Percentiles rank a stretch among this genome's conserved stretches.
These are phyloP conservation scores for Heliconius erato DNA, from an alignment of 2,888 invertebrate species.

Conservation along the genomic window DNA sequence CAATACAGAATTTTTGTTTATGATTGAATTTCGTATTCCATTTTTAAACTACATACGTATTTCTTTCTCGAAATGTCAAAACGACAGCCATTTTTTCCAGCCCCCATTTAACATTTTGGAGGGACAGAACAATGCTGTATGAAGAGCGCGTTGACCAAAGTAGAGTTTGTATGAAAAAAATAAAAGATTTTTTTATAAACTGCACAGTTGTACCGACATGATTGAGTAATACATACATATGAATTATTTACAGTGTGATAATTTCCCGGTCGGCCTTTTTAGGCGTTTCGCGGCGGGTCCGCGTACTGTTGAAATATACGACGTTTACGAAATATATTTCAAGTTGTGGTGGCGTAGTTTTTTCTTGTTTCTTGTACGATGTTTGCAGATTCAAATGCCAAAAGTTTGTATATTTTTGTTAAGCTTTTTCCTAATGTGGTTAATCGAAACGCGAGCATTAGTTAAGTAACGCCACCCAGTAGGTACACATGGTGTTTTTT, in stretches of 20 bases:
- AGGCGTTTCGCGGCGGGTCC: slow-evolving; percentile 62
- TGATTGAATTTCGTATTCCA: neutral
- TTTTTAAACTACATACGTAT: neutral
- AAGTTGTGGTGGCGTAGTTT: neutral
- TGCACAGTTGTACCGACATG: slow-evolving; percentile 74
- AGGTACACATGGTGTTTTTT: neutral
- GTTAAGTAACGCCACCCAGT: slow-evolving; percentile 1
- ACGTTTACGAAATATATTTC: slow-evolving; percentile 48
- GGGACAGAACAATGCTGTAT: slow-evolving; percentile 71
- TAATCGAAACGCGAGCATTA: slow-evolving; percentile 1
- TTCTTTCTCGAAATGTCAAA: slow-evolving; percentile 41
- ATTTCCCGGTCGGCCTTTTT: slow-evolving; percentile 74
- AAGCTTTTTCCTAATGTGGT: neutral
- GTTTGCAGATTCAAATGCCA: neutral
- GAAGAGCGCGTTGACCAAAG: slow-evolving; percentile 64
- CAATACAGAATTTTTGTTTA: neutral
- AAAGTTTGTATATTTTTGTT: neutral
- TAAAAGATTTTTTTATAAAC: slow-evolving; percentile 58
- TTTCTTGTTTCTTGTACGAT: neutral
- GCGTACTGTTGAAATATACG: slow-evolving; percentile 53
- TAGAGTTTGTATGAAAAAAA: slow-evolving; percentile 58
- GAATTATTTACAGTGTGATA: slow-evolving; percentile 84
- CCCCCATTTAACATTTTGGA: slow-evolving; percentile 46
- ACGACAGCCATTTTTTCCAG: slow-evolving; percentile 46
- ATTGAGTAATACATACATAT: slow-evolving; percentile 84